A percentile compares a stretch with the other conserved stretches of the same genome.
phyloP scores from a whole-genome alignment of 2,113 vertebrate genomes.

The Thamnophis sirtalis region DNA sequence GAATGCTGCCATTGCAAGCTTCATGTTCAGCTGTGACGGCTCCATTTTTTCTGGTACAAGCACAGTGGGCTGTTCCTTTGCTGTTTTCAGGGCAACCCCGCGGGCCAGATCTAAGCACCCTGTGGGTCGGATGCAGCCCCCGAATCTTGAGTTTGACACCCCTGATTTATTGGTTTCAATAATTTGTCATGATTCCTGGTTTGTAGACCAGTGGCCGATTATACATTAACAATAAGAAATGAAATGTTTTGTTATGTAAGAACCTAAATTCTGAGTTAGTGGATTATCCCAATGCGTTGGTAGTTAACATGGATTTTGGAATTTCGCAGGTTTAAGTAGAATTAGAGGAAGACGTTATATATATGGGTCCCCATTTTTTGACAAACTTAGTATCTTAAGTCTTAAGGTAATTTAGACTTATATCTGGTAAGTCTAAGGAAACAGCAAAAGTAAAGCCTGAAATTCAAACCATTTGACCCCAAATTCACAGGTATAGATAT shows the following conservation, averaged over 20 bases:
- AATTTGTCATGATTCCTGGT: not conserved
- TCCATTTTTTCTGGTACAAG: too few species aligned
- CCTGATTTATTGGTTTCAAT: not conserved
- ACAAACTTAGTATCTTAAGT: not conserved
- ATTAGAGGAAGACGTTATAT: not conserved
- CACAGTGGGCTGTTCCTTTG: too few species aligned
- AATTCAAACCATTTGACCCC: not conserved
- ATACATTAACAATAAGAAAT: not conserved
- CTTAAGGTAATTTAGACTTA: not conserved
- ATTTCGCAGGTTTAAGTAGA: not conserved
- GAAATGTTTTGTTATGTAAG: not conserved
- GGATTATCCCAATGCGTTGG: not conserved
- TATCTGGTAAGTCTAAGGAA: not conserved
- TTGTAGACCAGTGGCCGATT: not conserved
- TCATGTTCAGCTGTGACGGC: too few species aligned
- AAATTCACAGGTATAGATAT: not conserved
- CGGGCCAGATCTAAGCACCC: too few species aligned
- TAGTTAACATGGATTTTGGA: not conserved
- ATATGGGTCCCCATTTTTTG: not conserved
- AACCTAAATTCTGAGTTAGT: not conserved
- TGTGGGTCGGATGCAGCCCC: too few species aligned
- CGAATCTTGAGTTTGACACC: too few species aligned
- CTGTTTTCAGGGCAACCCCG: too few species aligned
- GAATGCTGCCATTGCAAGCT: too few species aligned
- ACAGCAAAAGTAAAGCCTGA: not conserved